These are phyloP conservation scores for Drosophila tani DNA, from an alignment of 1,140 invertebrate genomes.

Conservation along the genomic window DNA sequence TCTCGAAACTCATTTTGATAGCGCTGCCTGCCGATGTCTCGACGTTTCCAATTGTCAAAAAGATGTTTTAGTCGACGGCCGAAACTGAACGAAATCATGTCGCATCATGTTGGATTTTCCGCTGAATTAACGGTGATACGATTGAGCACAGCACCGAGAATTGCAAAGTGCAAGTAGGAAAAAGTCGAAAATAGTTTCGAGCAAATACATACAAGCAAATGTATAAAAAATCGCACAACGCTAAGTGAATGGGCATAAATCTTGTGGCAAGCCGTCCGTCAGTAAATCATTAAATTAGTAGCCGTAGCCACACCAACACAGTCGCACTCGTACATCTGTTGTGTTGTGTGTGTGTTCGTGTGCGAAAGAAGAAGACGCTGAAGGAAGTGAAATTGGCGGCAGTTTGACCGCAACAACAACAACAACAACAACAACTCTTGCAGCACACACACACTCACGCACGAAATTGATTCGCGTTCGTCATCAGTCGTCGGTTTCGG, in stretches of 20 bases:
- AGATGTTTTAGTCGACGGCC: conserved; percentile 82
- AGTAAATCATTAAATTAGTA: conserved; percentile 84
- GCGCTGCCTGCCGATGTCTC: conserved; percentile 54
- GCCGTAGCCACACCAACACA: conserved; percentile 65
- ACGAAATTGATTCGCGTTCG: conserved; percentile 54
- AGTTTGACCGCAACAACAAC: conserved; percentile 72
- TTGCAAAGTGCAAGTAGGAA: conserved; percentile 22
- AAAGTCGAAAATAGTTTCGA: conserved; percentile 28
- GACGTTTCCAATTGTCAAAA: conserved; percentile 84
- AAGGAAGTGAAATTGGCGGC: conserved; percentile 77
- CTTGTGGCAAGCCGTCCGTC: conserved; percentile 66
- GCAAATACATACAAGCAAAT: neutral
- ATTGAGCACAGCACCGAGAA: conserved; percentile 26
- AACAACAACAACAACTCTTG: conserved; percentile 39
- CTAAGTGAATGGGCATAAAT: conserved; percentile 60
- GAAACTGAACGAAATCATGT: conserved; percentile 79
- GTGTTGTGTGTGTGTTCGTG: conserved; percentile 16
- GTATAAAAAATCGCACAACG: conserved; percentile 20
- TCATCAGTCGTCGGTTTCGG: conserved; percentile 57
- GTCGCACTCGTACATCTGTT: conserved; percentile 50
- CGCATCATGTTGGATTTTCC: conserved; percentile 71
- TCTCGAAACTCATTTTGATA: conserved; percentile 69
- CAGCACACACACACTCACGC: conserved; percentile 51
- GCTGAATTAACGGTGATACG: conserved; percentile 37
- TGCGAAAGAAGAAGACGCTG: conserved; percentile 28